phyloP scores from a whole-genome alignment of 2,113 vertebrate genomes.

The Dendropsophus ebraccatus region DNA sequence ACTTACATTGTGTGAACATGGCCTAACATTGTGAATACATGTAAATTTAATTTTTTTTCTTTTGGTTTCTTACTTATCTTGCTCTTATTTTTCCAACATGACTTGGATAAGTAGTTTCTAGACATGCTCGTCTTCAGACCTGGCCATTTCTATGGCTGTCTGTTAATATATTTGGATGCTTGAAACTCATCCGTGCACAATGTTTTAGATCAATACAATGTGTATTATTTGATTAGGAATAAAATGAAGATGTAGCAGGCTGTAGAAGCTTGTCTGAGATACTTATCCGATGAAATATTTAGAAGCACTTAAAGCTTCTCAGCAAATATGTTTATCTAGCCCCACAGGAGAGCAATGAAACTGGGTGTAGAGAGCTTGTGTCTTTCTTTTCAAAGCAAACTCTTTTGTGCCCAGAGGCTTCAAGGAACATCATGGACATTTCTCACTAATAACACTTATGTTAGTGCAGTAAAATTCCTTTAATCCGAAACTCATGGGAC shows the following conservation, averaged over 20 bases:
- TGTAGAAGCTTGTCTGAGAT: slow-evolving; percentile 58
- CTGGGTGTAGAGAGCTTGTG: slow-evolving; percentile 56
- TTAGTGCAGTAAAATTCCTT: background rate
- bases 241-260: slow-evolving; percentile 64
- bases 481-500: background rate
- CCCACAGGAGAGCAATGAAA: slow-evolving; percentile 61
- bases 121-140: slow-evolving; percentile 9
- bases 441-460: background rate
- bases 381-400: slow-evolving; percentile 56
- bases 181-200: slow-evolving; percentile 44
- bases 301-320: slow-evolving; percentile 69
- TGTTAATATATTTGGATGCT: slow-evolving; percentile 49
- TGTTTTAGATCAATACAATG: slow-evolving; percentile 51
- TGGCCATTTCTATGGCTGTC: slow-evolving; percentile 17
- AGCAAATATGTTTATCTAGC: slow-evolving; percentile 65
- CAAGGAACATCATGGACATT: background rate
- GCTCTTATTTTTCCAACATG: too few species aligned
- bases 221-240: slow-evolving; percentile 62
- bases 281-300: slow-evolving; percentile 68
- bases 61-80: background rate
- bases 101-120: background rate
- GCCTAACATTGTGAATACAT: too few species aligned
- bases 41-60: background rate
- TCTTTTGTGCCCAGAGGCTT: slow-evolving; percentile 14
- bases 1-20: too few species aligned